These are phyloP conservation scores for Rhynchomys soricoides DNA, from an alignment of 2,113 vertebrate genomes.

Conservation along the genomic window DNA sequence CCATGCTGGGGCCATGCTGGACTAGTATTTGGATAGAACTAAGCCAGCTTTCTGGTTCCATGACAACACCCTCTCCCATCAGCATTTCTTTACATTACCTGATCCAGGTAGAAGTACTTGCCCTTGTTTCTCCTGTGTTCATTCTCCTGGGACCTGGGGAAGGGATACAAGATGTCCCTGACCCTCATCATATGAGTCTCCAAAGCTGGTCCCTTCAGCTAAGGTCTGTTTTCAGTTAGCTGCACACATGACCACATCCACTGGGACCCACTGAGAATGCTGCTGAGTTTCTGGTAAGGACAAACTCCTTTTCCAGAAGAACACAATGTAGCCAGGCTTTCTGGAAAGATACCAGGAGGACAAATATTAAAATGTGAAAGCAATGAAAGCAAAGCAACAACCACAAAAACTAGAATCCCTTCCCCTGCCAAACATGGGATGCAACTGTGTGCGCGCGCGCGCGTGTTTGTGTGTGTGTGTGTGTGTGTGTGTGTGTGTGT, in stretches of 20 bases:
- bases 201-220: slow-evolving; percentile 71
- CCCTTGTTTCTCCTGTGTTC: slow-evolving; percentile 50
- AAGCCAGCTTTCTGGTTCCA: neutral
- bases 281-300: neutral
- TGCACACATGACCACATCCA: slow-evolving; percentile 4
- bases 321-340: slow-evolving; percentile 27
- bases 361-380: slow-evolving; percentile 2
- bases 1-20: neutral
- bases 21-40: neutral
- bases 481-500: neutral
- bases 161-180: neutral
- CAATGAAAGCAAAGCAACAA: neutral
- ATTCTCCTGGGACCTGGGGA: slow-evolving; percentile 45
- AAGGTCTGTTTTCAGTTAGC: slow-evolving; percentile 79
- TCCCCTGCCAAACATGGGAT: neutral
- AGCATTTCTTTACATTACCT: neutral
- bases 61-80: neutral
- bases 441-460: neutral
- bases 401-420: neutral
- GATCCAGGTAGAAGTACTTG: neutral
- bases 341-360: slow-evolving; percentile 39
- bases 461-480: neutral
- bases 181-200: slow-evolving; percentile 60
- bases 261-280: slow-evolving; percentile 8
- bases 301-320: slow-evolving; percentile 35